Base-by-base conservation (phyloP, 92 coral and sea anemone genomes). In the Epizoanthus illoricatus region DNA sequence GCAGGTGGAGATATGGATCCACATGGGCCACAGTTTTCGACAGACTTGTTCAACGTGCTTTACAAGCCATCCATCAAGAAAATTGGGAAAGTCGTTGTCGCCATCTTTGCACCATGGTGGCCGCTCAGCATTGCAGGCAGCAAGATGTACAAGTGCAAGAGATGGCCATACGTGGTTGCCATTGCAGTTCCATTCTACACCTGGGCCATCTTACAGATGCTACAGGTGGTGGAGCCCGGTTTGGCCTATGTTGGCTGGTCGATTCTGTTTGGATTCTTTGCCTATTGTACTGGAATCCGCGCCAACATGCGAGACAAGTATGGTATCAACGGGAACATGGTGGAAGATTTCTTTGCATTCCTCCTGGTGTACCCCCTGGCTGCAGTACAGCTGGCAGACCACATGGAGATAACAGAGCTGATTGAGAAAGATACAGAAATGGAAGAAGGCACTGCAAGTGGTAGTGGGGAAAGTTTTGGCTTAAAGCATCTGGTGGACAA, bases 1-100 rank as follows among this genome's bases (percentile, higher is more conserved):
- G 93, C 87, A 76, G 85, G 85, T 74, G 93, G 93, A 42, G 93
- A 90, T 52, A 81, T 79, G 39, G 91, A 90, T 59, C 88, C 90
- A 9, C 65, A 80, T 21, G 93, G 90, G 15, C 93, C 90, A 17
- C 78, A 87, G 23, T 90, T 90, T 65, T 70, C 88, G n/a, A 67
- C 86, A 63, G 87, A 90, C 15, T 71, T 90, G 47, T 80, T 90
- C 40, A 86, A 84, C 59, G 84, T 68, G 0, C 52, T 90, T 11
- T 83, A 79, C 70, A 72, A 72, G 16, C 88, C 90, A 60, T 70
- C 93, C 1, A 4, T 12, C 7, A 59, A 59, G 58, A 56, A 85
- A 81, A 54, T 87, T 33, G 40, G 71, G 4, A 64, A 84, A 54
- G 87, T 84, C 33, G 24, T 84, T n/a, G 33, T 84, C 24, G 87